Base-by-base conservation (phyloP, 1,140 invertebrate genomes). In the Pogonomyrmex barbatus region DNA sequence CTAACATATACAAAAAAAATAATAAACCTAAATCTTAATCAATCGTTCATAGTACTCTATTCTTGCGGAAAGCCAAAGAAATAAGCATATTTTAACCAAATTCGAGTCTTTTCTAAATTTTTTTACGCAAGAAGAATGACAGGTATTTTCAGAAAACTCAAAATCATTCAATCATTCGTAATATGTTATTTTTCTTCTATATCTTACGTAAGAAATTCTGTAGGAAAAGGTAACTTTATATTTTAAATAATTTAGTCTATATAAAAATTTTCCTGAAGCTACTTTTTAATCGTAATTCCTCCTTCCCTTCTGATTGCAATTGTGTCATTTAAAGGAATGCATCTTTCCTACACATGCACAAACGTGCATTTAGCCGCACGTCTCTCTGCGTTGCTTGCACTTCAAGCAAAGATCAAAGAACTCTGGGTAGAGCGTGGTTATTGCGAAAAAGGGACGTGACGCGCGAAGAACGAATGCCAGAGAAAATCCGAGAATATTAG, bases 321-420 rank as follows among this genome's bases (percentile, higher is more conserved):
- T 36, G 42, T 10, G 47, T 47, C 42, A 5, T 17, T 4, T 33
- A 63, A 77, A 63, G 4, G 42, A 24, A 24, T 30, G 17, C 42
- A 4, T 2, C 14, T 10, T 17, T 39, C 39, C 17, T 24, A 14
- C 36, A 24, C 12, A 76, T 4, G 30, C n/a, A 8, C 36, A 24
- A 5, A 76, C 2, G 30, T 10, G 17, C 36, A n/a, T 65, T 12
- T 45, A 52, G 2, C 56, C 14, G 56, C 24, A 47, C n/a, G n/a
- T n/a, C n/a, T 58, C 36, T 14, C 39, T 47, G 65, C 8, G 12
- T 36, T 24, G 45, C 33, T 1, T 36, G 76, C 76, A 36, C 65
- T 62, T 77, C 45, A 65, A 62, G 42, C 30, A 62, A 47, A 78
- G 76, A 65, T 78, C 76, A 78, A 78, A 78, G 76, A 65, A 78